Conservation (phyloP, 2,113 vertebrate species). For the Illadopsis cleaveri region DNA sequence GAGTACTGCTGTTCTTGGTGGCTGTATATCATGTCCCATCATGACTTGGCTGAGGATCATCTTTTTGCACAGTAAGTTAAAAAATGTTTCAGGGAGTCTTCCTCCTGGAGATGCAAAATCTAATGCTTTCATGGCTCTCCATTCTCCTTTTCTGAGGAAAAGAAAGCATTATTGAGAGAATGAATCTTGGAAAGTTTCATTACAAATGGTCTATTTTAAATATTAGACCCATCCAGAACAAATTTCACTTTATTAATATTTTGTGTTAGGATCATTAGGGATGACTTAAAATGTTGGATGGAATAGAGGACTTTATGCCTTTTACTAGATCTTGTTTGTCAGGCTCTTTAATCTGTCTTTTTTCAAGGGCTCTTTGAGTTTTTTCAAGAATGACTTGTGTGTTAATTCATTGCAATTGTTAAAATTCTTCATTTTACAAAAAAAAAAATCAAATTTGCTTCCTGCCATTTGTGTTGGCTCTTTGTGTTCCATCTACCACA, state of each 20-base stretch:
- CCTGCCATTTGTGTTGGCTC: not conserved
- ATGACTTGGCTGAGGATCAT: not conserved
- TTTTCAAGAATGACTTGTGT: not conserved
- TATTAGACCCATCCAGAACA: not conserved
- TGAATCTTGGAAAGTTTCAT: not conserved
- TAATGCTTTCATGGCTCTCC: not conserved
- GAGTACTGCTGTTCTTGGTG: not conserved
- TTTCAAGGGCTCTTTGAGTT: not conserved
- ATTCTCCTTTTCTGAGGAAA: not conserved
- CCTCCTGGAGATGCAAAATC: not conserved
- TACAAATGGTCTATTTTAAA: not conserved
- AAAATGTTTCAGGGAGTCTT: not conserved
- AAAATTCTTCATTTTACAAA: not conserved
- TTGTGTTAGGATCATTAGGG: not conserved
- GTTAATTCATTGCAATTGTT: not conserved
- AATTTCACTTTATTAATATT: not conserved
- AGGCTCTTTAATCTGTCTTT: not conserved
- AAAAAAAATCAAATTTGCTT: not conserved
- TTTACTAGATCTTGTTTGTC: not conserved
- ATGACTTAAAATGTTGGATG: not conserved
- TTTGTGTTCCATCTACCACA: not conserved
- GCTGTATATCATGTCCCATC: not conserved
- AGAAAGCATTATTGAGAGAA: not conserved
- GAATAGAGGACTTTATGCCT: not conserved
- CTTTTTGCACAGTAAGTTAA: not conserved